Conservation (phyloP, 2,797 vertebrate genomes). For the Lepilemur ruficaudatus region DNA sequence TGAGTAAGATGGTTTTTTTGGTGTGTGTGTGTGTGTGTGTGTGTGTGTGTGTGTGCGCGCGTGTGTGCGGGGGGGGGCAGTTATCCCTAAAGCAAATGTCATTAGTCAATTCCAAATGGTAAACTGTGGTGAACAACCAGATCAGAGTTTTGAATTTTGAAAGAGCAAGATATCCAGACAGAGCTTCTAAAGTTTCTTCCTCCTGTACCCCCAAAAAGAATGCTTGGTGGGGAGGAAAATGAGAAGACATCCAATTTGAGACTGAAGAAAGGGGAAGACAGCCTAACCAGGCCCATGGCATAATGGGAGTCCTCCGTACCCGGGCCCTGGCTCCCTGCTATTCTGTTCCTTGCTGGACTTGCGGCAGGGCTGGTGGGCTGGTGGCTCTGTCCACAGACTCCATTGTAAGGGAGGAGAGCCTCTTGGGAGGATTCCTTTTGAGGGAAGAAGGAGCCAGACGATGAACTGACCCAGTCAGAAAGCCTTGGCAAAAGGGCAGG, state of each 20-base stretch:
- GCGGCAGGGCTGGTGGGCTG: neutral
- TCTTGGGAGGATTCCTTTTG: neutral
- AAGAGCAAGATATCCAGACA: neutral
- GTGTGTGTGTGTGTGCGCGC: no score
- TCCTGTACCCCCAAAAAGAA: neutral
- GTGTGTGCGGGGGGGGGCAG: no score
- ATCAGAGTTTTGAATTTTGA: neutral
- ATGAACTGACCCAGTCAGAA: neutral
- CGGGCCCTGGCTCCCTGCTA: neutral
- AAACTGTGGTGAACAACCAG: neutral
- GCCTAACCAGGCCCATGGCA: neutral
- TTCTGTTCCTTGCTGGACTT: neutral
- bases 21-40: no score
- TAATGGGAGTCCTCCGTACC: no score
- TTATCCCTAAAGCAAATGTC: neutral
- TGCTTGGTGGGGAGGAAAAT: neutral
- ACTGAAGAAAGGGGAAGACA: neutral
- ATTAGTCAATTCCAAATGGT: slow-evolving; percentile 32
- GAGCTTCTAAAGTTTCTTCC: neutral
- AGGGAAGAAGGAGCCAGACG: neutral
- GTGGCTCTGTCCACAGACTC: neutral
- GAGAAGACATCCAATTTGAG: neutral
- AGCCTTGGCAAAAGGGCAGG: neutral
- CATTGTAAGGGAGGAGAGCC: neutral
- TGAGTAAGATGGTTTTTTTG: neutral